A percentile compares a stretch with the other conserved stretches of the same genome.
Evolutionary conservation across 2,888 invertebrate species (phyloP).

Genomic region (Drosophila paramelanica): DNA sequence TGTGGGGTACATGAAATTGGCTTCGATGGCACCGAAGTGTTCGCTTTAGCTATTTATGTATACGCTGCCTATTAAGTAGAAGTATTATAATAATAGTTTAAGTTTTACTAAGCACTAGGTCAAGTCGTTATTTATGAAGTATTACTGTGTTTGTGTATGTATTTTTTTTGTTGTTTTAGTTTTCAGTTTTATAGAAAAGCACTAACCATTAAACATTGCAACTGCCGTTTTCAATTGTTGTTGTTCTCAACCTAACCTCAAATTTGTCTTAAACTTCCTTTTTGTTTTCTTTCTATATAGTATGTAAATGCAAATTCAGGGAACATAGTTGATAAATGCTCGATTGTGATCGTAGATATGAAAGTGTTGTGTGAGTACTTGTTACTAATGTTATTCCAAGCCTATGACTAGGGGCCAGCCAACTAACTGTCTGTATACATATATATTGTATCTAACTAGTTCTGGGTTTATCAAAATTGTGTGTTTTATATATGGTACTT

Average conservation of each 20-base stretch:
- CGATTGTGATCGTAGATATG: slow-evolving; percentile 79
- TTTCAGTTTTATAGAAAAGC: slow-evolving; percentile 73
- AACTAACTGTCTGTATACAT: slow-evolving; percentile 40
- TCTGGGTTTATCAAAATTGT: slow-evolving; percentile 29
- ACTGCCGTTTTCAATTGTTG: slow-evolving; percentile 63
- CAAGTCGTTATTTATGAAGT: slow-evolving; percentile 61
- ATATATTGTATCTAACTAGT: slow-evolving; percentile 59
- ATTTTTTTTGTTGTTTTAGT: slow-evolving; percentile 31
- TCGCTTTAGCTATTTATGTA: slow-evolving; percentile 43
- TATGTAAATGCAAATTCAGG: slow-evolving; percentile 54
- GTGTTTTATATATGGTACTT: slow-evolving; percentile 29
- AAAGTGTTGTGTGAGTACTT: slow-evolving; percentile 62
- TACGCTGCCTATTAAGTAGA: slow-evolving; percentile 34
- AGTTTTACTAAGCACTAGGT: slow-evolving; percentile 54
- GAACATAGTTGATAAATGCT: slow-evolving; percentile 62
- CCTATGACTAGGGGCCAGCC: slow-evolving; percentile 74
- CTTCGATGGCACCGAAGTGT: slow-evolving; percentile 59
- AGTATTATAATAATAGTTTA: slow-evolving; percentile 34
- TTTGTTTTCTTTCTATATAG: slow-evolving; percentile 5
- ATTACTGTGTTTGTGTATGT: slow-evolving; percentile 47
- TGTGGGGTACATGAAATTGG: slow-evolving; percentile 20
- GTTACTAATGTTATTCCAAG: slow-evolving; percentile 51
- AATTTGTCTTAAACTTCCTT: slow-evolving; percentile 4
- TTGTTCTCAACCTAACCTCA: slow-evolving; percentile 22
- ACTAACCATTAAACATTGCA: slow-evolving; percentile 82